Evolutionary conservation across 2,888 invertebrate genomes (phyloP).

Genomic region (Leucophenga maculata): DNA sequence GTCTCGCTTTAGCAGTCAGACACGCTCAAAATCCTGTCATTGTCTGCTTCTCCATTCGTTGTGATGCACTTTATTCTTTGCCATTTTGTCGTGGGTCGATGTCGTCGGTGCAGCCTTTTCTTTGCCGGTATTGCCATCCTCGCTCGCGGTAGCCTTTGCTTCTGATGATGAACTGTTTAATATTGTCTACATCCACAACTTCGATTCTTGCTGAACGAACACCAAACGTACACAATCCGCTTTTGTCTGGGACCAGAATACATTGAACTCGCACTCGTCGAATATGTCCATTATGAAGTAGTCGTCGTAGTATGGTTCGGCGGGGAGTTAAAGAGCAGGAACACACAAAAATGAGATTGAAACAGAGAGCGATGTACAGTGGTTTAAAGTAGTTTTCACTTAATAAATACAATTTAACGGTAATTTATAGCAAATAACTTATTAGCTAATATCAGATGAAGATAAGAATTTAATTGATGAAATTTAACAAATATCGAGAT

Average conservation of each 20-base stretch:
- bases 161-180: not conserved
- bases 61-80: no score
- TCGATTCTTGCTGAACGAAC: not conserved
- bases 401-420: no score
- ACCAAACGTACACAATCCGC: not conserved
- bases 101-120: no score
- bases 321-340: conserved; percentile 6
- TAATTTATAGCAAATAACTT: no score
- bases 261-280: conserved; percentile 47
- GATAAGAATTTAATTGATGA: no score
- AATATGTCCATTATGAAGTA: not conserved
- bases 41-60: no score
- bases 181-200: not conserved
- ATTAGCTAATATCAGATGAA: no score
- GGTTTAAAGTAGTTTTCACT: not conserved
- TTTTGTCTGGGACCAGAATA: conserved; percentile 31
- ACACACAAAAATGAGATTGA: not conserved
- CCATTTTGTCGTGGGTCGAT: not conserved
- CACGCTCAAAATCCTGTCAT: no score
- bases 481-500: no score
- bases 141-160: not conserved
- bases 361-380: not conserved
- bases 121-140: no score
- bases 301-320: not conserved
- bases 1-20: no score